These are phyloP conservation scores for Urocynchramus pylzowi DNA, from an alignment of 2,113 vertebrate species.

Conservation along the genomic window DNA sequence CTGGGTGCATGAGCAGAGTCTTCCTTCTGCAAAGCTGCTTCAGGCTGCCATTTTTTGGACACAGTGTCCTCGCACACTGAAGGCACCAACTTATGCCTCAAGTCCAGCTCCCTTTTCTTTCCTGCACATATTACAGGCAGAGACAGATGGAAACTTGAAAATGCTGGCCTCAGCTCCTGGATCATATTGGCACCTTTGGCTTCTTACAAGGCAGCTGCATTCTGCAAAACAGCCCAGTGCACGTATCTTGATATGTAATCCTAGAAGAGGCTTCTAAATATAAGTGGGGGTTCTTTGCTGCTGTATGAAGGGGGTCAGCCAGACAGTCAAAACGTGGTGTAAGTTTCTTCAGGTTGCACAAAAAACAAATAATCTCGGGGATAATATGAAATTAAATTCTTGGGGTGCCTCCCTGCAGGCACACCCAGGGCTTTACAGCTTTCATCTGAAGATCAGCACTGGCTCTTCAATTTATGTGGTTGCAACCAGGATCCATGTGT, in stretches of 20 bases:
- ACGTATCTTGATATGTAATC: slow-evolving; percentile 82
- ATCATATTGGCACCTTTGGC: slow-evolving; percentile 67
- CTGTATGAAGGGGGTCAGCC: not conserved
- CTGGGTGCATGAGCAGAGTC: not conserved
- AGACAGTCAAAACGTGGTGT: not conserved
- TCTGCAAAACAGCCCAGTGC: slow-evolving; percentile 75
- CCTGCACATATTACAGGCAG: slow-evolving; percentile 70
- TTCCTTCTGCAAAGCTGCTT: not conserved
- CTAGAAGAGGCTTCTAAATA: slow-evolving; percentile 81
- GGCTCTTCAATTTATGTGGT: not conserved
- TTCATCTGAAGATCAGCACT: not conserved
- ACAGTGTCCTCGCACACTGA: not conserved
- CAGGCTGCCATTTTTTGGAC: not conserved
- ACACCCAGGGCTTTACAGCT: not conserved
- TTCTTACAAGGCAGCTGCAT: slow-evolving; percentile 71
- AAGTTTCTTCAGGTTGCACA: not conserved
- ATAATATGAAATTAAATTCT: not conserved
- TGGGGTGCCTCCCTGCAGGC: not conserved
- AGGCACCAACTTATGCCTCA: not conserved
- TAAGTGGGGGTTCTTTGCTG: slow-evolving; percentile 60
- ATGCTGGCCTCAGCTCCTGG: slow-evolving; percentile 74
- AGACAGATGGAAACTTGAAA: slow-evolving; percentile 77
- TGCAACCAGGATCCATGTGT: not conserved
- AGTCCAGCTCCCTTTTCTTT: slow-evolving; percentile 3
- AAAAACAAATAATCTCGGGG: not conserved